A percentile compares a stretch with the other conserved stretches of the same genome.
Evolutionary conservation across 1,140 invertebrate genomes (phyloP).

Genomic region (Scaptomyza montana): DNA sequence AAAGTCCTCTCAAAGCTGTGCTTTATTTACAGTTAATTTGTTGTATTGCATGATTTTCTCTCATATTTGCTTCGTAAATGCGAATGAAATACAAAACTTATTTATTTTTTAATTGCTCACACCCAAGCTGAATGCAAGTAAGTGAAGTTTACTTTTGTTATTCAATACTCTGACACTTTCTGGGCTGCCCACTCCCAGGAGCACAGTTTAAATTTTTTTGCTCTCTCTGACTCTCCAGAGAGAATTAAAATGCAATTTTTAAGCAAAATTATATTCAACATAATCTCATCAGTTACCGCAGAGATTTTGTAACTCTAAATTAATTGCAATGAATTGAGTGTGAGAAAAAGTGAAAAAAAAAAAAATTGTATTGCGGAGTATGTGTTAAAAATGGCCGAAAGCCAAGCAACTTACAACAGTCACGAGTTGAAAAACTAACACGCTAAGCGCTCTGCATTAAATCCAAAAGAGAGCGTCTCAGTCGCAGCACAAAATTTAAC

Average conservation of each 20-base stretch:
- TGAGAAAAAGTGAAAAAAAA: slow-evolving; percentile 7
- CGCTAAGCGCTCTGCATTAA: slow-evolving; percentile 56
- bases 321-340: slow-evolving; percentile 45
- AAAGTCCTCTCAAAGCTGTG: neutral
- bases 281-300: slow-evolving; percentile 15
- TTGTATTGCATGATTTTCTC: neutral
- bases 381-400: slow-evolving; percentile 31
- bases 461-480: slow-evolving; percentile 48
- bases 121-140: neutral
- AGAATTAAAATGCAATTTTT: slow-evolving; percentile 24
- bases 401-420: slow-evolving; percentile 60
- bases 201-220: neutral
- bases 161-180: neutral
- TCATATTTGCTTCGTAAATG: neutral
- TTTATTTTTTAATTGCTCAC: neutral
- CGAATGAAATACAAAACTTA: neutral
- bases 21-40: slow-evolving; percentile 2
- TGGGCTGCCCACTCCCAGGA: neutral
- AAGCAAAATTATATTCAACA: slow-evolving; percentile 16
- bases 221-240: slow-evolving; percentile 3
- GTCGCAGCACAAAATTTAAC: slow-evolving; percentile 27
- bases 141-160: slow-evolving; percentile 3
- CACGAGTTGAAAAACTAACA: slow-evolving; percentile 61
- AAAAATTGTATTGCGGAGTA: neutral
- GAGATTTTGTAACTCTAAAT: slow-evolving; percentile 32